A percentile compares a stretch with the other conserved stretches of the same genome.
These are phyloP conservation scores for Cheilosia vulpina DNA, from an alignment of 2,888 invertebrate species.

Conservation along the genomic window DNA sequence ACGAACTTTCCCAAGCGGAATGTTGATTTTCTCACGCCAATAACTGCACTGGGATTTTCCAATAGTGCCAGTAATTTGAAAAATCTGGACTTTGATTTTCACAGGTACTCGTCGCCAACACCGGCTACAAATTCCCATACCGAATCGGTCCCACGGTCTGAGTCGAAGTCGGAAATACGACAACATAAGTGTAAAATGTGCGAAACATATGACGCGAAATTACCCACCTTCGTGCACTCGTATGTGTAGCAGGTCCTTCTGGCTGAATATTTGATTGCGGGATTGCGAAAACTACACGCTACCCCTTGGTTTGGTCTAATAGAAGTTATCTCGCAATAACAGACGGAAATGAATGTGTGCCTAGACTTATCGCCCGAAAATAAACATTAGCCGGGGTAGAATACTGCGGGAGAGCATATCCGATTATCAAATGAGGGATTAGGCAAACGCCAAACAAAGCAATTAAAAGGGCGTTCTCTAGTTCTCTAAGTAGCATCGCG, in stretches of 20 bases:
- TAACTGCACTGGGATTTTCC: conserved; percentile 62
- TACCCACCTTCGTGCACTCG: conserved; percentile 52
- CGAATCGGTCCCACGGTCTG: conserved; percentile 58
- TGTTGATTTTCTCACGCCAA: conserved; percentile 66
- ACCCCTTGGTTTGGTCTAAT: conserved; percentile 34
- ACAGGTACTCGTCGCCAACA: conserved; percentile 40
- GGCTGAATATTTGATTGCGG: conserved; percentile 46
- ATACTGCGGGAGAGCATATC: conserved; percentile 46
- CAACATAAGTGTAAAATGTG: conserved; percentile 82
- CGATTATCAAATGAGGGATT: conserved; percentile 74
- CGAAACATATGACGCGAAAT: conserved; percentile 81
- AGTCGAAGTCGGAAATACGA: conserved; percentile 77
- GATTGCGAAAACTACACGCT: conserved; percentile 76
- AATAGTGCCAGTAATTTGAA: conserved; percentile 46
- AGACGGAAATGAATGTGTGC: conserved; percentile 22
- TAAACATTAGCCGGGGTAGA: conserved; percentile 33
- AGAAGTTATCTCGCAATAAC: conserved; percentile 61
- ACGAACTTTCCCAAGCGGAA: conserved; percentile 18
- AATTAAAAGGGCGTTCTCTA: conserved; percentile 71
- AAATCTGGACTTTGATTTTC: conserved; percentile 62
- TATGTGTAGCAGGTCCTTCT: conserved; percentile 37
- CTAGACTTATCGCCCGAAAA: conserved; percentile 24
- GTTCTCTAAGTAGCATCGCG: conserved; percentile 67
- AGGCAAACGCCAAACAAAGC: conserved; percentile 57
- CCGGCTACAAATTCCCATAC: conserved; percentile 61